Base-by-base conservation (phyloP, 2,888 invertebrate species). In the Cheiracanthium punctorium region DNA sequence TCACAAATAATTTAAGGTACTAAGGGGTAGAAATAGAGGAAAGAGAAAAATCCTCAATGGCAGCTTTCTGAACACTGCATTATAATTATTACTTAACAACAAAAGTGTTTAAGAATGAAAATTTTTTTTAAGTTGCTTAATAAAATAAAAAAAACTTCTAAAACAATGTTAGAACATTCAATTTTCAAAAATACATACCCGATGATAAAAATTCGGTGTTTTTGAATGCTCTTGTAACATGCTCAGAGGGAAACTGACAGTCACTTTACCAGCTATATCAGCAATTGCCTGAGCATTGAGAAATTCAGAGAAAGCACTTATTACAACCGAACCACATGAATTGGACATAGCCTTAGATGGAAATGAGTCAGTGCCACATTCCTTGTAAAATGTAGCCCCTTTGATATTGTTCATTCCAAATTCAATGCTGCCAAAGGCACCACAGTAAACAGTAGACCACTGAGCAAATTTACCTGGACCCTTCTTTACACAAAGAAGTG, bases 361-460 rank as follows among this genome's bases (percentile, higher is more conserved):
- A 24, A 52, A 29, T 17, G 72, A 48, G 48, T 81, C 81, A 17
- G 29, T 74, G 0, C 81, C 74, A 74, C 72, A 71, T 24, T 80
- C 80, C 43, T 72, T 80, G 29, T 30, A 72, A 41, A 72, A 72
- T 24, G 64, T 14, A 4, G 72, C 65, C 0, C 80, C 72, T 72
- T 72, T 80, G 30, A 37, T 71, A 20, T 69, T 8, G 14, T 5
- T 30, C 14, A 32, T 67, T 14, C 85, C 87, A 80, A 91, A 90
- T 84, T 91, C 90, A 73, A 89, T 86, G 41, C 89, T 82, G 17
- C 89, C 80, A 80, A 89, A 88, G 73, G 91, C 91, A 79, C 92
- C 91, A 43, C 93, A 90, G 93, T 94, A 94, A 89, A 93, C 92
- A 7, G 91, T 91, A 81, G 93, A 89, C 93, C 94, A 94, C 64